Base-by-base conservation (phyloP, 2,797 vertebrate species). In the Discoglossus pictus region DNA sequence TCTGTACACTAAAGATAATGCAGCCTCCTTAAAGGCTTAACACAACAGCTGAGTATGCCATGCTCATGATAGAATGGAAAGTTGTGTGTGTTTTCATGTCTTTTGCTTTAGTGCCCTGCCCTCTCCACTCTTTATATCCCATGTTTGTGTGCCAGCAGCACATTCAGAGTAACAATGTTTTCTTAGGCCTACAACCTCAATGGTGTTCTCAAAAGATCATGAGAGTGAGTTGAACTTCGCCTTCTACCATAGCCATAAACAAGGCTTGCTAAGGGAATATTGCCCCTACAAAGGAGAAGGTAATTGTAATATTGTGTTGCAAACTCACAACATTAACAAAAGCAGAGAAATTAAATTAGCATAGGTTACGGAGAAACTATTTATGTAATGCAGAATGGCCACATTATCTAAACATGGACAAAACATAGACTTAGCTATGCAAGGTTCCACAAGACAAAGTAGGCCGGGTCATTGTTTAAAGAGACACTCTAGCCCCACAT, bases 121-220 rank as follows among this genome's bases (percentile, higher is more conserved):
- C 83, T 76, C 56, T 79, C 75, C 81, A 23, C 0, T 1, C 0
- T 0, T 63, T 2, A 2, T 51, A 76, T 63, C 68, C 47, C 72
- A 72, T 81, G 75, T 81, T 83, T 74, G 77, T 78, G 75, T 83
- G 75, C 65, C 72, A 73, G 74, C 69, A 61, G 61, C 17, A 75
- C 75, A 78, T 83, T 87, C 84, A 84, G 78, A 83, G 84, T 81
- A 55, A 76, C 1, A 52, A 75, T 21, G 76, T 76, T 79, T 83
- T 81, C 76, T 75, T 73, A 67, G 78, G 80, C 78, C 36, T 73
- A 80, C 79, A 84, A 84, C 75, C 74, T 80, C 77, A 76, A 48
- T 66, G 74, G 80, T 60, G 65, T 72, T 83, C 79, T 82, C 76
- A 31, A 52, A 76, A 78, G 76, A 23, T 20, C 38, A 68, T 56